Percentiles rank a stretch among this genome's conserved stretches.
phyloP scores from a whole-genome alignment of 2,113 vertebrate genomes.

The Rhadina sibilatrix region DNA sequence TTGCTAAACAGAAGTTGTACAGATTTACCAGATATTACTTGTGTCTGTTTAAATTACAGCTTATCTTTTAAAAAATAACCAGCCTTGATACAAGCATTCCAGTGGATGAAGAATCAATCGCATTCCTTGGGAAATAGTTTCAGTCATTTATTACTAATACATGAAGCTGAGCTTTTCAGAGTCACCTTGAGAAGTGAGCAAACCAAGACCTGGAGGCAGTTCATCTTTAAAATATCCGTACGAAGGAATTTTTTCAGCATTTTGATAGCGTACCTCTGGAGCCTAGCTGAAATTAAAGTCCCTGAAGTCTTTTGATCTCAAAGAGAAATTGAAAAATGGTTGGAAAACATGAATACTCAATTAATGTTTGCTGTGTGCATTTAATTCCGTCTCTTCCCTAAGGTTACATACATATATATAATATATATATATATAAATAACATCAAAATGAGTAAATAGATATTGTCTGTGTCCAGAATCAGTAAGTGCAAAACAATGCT shows the following conservation, averaged over 20 bases:
- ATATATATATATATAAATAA: neutral
- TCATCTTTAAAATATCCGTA: neutral
- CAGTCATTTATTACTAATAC: neutral
- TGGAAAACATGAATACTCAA: neutral
- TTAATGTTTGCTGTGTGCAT: neutral
- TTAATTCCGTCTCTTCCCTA: neutral
- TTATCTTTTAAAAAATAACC: slow-evolving; percentile 21
- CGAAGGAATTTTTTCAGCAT: neutral
- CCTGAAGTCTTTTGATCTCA: neutral
- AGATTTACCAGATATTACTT: slow-evolving; percentile 17
- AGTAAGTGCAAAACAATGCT: neutral
- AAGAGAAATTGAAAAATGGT: neutral
- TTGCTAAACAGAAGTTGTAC: slow-evolving; percentile 17
- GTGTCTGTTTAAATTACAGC: slow-evolving; percentile 8
- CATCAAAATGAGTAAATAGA: neutral
- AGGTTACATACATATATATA: neutral
- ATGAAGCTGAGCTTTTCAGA: neutral
- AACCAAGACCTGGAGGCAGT: neutral
- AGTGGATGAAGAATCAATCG: neutral
- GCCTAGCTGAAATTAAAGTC: neutral
- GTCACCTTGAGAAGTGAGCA: neutral
- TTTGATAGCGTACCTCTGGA: neutral
- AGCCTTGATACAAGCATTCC: neutral
- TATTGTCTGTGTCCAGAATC: neutral
- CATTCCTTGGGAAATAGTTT: slow-evolving; percentile 9